Evolutionary conservation across 64 coral and sea anemone genomes (phyloP).

Genomic region (Montipora foliosa): DNA sequence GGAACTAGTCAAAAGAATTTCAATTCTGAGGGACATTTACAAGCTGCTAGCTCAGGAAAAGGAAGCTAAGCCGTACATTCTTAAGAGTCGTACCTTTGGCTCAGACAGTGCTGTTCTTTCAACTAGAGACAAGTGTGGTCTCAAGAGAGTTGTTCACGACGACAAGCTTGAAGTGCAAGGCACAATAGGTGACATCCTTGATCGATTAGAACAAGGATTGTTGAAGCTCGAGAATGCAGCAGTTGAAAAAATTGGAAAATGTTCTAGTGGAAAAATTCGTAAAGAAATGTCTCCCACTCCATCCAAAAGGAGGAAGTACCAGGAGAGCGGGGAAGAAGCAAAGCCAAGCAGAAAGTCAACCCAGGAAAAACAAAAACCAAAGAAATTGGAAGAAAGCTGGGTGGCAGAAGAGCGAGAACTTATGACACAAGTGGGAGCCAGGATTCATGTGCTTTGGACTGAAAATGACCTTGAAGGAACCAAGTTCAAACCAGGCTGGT

Average conservation of each 20-base stretch:
- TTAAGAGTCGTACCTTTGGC: conserved; percentile 5
- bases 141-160: conserved; percentile 7
- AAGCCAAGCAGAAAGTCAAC: conserved; percentile 36
- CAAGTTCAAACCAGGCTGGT: conserved; percentile 55
- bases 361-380: conserved; percentile 32
- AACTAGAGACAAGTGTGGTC: conserved; percentile 45
- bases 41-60: conserved; percentile 28
- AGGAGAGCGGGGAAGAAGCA: conserved; percentile 14
- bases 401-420: conserved; percentile 39
- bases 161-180: conserved; percentile 32
- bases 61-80: conserved; percentile 17
- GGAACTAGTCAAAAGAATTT: conserved; percentile 61
- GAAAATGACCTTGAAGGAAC: conserved; percentile 57
- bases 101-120: conserved; percentile 29
- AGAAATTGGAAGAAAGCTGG: conserved; percentile 40
- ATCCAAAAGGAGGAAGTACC: conserved; percentile 30
- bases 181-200: conserved; percentile 5
- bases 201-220: conserved; percentile 28
- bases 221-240: conserved; percentile 27
- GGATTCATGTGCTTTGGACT: conserved; percentile 52
- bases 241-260: conserved; percentile 32
- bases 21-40: conserved; percentile 57
- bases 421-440: conserved; percentile 34
- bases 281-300: conserved; percentile 29
- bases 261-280: conserved; percentile 1